Percentiles rank a stretch among this genome's conserved stretches.
These are phyloP conservation scores for Phocoena sinus DNA, from an alignment of 2,113 vertebrate genomes.

Conservation along the genomic window DNA sequence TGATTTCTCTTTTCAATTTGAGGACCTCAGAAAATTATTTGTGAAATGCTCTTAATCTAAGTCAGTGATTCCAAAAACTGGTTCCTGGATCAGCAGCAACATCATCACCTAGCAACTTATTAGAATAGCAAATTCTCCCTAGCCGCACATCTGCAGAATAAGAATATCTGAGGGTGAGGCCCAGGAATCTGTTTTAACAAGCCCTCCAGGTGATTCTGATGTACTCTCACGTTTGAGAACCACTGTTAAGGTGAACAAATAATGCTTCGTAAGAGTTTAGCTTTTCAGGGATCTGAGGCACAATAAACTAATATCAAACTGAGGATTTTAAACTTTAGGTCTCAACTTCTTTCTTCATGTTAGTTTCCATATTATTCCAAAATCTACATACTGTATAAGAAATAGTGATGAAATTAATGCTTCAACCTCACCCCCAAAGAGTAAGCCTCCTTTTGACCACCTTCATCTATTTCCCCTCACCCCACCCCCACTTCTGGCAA, in stretches of 20 bases:
- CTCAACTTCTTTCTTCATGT: neutral
- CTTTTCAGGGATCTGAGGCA: neutral
- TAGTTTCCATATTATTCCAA: neutral
- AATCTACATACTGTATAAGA: neutral
- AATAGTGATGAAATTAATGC: neutral
- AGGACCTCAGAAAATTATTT: neutral
- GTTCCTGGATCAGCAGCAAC: neutral
- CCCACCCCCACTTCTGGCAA: neutral
- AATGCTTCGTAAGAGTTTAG: neutral
- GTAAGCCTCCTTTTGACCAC: neutral
- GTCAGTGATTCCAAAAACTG: neutral
- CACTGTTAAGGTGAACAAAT: neutral
- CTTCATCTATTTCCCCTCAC: neutral
- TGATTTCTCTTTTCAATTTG: neutral
- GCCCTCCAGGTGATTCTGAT: neutral
- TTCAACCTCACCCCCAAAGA: neutral
- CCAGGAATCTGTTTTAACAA: neutral
- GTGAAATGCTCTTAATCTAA: neutral
- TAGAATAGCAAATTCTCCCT: neutral
- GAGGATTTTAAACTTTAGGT: neutral
- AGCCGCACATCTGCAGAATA: neutral
- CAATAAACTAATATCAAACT: neutral
- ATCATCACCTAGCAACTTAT: neutral
- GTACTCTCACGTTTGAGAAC: neutral
- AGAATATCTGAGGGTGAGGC: neutral